Percentiles rank a stretch among this genome's conserved stretches.
These are phyloP conservation scores for Protomyctophum bolini DNA, from an alignment of 2,113 vertebrate species.

Conservation along the genomic window DNA sequence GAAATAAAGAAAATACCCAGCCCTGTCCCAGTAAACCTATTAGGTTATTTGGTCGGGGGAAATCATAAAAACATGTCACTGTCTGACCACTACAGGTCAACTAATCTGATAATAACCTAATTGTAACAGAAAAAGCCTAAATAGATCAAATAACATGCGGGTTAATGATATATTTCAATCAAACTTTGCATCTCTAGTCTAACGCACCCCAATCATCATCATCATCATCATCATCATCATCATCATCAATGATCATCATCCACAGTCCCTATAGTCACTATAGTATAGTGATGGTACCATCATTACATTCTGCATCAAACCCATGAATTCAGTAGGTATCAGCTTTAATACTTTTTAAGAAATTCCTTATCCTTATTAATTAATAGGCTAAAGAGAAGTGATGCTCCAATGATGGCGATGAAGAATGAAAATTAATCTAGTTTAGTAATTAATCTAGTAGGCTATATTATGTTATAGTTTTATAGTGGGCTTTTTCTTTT, in stretches of 20 bases:
- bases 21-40: not conserved
- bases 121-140: no score
- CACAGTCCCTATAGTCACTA: not conserved
- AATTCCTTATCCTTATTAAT: not conserved
- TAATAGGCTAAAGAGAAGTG: not conserved
- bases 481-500: not conserved
- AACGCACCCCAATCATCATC: not conserved
- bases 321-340: slow-evolving; percentile 3
- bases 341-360: slow-evolving; percentile 15
- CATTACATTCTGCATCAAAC: not conserved
- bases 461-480: not conserved
- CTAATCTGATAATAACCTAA: no score
- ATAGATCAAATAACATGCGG: no score
- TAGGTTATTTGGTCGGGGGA: no score
- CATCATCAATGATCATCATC: slow-evolving; percentile 7
- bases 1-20: slow-evolving; percentile 12
- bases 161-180: not conserved
- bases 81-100: no score
- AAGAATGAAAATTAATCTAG: not conserved
- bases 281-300: no score
- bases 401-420: not conserved
- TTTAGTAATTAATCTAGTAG: not conserved
- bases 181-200: not conserved
- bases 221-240: not conserved
- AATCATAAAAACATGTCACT: no score